Base-by-base conservation (phyloP, 2,797 vertebrate genomes). In the Aphelocoma californica region DNA sequence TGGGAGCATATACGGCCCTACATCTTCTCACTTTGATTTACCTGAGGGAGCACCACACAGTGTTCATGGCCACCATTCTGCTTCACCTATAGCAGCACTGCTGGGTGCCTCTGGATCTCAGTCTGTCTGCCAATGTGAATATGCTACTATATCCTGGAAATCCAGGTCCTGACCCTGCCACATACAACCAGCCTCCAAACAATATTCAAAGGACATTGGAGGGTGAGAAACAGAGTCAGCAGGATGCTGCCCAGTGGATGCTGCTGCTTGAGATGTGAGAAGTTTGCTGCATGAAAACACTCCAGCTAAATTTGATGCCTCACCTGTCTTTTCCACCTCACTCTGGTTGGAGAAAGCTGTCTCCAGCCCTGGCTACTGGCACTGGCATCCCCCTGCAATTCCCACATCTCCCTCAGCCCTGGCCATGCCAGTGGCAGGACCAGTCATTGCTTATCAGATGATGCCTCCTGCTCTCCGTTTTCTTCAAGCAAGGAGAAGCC, bases 21-120 rank as follows among this genome's bases (percentile, higher is more conserved):
- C 45, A 48, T 85, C 29, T 88, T 77, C 79, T 82, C 65, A 44
- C 58, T 88, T 91, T 70, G 45, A 53, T 74, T 98, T 79, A 97
- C 91, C 74, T 97, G 90, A 97, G 57, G 75, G 57, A 51, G 47
- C 51, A 69, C 25, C 26, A 65, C 50, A 88, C 1, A 83, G 61
- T 26, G 44, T 88, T 93, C 84, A 51, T 4, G 4, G 60, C 58
- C 70, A 78, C 62, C 15, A 3, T 64, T 84, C 83, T 78, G 36
- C 69, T 87, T 91, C 69, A 74, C 36, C 34, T 23, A 10, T 48
- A 50, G 18, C 60, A 86, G 71, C 29, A 61, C 38, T 66, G 71
- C 57, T 66, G 69, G 25, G 38, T 92, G 26, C 71, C 64, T 81
- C 65, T 32, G 38, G 71, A 38, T 26, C 57, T 54, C 36, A 90